phyloP scores from a whole-genome alignment of 1,140 invertebrate genomes.

The Babylonia areolata region DNA sequence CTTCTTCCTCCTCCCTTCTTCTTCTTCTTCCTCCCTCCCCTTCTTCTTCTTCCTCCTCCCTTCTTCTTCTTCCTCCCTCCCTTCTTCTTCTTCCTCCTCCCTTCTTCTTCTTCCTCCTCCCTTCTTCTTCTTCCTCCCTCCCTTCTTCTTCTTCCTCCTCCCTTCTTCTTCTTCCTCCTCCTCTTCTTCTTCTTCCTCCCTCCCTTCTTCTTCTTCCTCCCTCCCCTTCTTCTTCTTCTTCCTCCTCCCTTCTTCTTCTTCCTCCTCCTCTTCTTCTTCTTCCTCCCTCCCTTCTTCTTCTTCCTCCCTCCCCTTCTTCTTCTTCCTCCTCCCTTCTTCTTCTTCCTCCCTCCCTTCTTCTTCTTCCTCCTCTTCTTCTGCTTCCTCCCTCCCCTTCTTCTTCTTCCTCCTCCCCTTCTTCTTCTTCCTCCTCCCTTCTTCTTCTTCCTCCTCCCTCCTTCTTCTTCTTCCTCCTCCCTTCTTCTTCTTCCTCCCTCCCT shows the following conservation, averaged over 20 bases:
- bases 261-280: not conserved
- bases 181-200: not conserved
- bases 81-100: not conserved
- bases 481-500: too few species aligned
- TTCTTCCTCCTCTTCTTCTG: too few species aligned
- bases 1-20: slow-evolving; percentile 9
- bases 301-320: not conserved
- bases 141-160: not conserved
- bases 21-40: too few species aligned
- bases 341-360: slow-evolving; percentile 5
- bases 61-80: not conserved
- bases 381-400: too few species aligned
- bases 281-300: slow-evolving; percentile 6
- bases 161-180: not conserved
- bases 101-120: not conserved
- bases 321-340: not conserved
- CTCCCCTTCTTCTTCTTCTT: not conserved
- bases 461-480: too few species aligned
- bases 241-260: not conserved
- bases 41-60: not conserved
- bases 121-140: not conserved
- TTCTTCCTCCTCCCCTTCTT: too few species aligned
- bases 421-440: too few species aligned
- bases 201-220: not conserved
- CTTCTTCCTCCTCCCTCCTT: too few species aligned